Conservation (phyloP, 2,888 invertebrate genomes). For the Choristoneura rosaceana region DNA sequence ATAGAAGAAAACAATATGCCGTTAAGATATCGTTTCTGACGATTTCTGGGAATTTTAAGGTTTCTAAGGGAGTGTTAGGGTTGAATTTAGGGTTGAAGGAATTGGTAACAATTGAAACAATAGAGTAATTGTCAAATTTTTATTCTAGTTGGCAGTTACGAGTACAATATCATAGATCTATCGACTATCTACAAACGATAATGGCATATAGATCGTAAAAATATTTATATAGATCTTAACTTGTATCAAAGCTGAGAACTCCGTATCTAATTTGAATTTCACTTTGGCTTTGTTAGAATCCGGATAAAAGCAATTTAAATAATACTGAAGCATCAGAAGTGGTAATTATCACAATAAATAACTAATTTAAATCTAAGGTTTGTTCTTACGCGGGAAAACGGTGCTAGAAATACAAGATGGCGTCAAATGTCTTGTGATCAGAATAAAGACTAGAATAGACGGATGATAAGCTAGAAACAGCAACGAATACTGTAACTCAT, state of each 20-base stretch:
- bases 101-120: constrained; percentile 48
- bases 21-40: too few relatives aligned
- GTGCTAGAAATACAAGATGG: constrained; percentile 17
- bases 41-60: too few relatives aligned
- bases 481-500: too few relatives aligned
- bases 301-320: constrained; percentile 50
- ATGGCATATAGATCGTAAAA: constrained; percentile 72
- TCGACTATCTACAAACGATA: constrained; percentile 64
- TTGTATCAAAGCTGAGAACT: constrained; percentile 52
- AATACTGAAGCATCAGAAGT: constrained; percentile 61
- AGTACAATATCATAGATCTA: constrained; percentile 65
- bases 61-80: too few relatives aligned
- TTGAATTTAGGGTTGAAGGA: neutral
- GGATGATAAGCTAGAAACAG: too few relatives aligned
- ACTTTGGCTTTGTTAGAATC: constrained; percentile 70
- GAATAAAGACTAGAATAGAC: too few relatives aligned
- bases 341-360: constrained; percentile 47
- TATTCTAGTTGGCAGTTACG: constrained; percentile 75
- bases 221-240: constrained; percentile 55
- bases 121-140: constrained; percentile 50
- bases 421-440: neutral
- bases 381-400: constrained; percentile 40
- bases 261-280: constrained; percentile 53
- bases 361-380: constrained; percentile 41
- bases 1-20: too few relatives aligned